Percentiles rank a stretch among this genome's conserved stretches.
Evolutionary conservation across 1,140 invertebrate genomes (phyloP).

Genomic region (Octopus bimaculoides): DNA sequence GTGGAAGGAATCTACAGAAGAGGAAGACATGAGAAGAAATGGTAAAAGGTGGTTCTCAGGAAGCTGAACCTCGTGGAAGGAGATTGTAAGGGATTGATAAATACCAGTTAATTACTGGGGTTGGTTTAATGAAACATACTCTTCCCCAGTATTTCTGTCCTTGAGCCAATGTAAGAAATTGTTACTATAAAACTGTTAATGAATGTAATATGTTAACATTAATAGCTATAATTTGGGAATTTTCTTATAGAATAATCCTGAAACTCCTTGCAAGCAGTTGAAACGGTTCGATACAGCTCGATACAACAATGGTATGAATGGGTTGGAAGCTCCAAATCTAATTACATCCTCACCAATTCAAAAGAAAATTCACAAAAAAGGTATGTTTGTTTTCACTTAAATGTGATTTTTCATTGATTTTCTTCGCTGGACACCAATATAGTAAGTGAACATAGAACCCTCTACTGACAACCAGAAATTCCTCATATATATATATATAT

Average conservation of each 20-base stretch:
- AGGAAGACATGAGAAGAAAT: too few species aligned
- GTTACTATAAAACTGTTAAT: too few species aligned
- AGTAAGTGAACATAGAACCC: background rate
- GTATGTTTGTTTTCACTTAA: background rate
- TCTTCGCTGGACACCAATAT: background rate
- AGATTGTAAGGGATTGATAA: too few species aligned
- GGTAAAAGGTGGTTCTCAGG: too few species aligned
- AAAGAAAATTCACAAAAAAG: constrained; percentile 10
- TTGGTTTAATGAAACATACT: too few species aligned
- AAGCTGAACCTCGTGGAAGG: too few species aligned
- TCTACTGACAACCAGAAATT: background rate
- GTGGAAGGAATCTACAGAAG: too few species aligned
- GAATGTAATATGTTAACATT: too few species aligned
- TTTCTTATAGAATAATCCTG: background rate
- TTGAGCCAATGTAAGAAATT: too few species aligned
- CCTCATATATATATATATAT: background rate
- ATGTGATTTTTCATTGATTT: background rate
- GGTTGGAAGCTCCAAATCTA: background rate
- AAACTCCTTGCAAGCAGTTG: constrained; percentile 9
- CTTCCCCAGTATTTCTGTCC: too few species aligned
- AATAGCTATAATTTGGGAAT: too few species aligned
- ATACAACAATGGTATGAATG: constrained; percentile 8
- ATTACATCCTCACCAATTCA: constrained; percentile 7
- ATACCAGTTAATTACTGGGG: too few species aligned
- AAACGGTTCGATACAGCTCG: background rate